Percentiles rank a stretch among this genome's conserved stretches.
These are phyloP conservation scores for Mugil cephalus DNA, from an alignment of 2,113 vertebrate genomes.

Conservation along the genomic window DNA sequence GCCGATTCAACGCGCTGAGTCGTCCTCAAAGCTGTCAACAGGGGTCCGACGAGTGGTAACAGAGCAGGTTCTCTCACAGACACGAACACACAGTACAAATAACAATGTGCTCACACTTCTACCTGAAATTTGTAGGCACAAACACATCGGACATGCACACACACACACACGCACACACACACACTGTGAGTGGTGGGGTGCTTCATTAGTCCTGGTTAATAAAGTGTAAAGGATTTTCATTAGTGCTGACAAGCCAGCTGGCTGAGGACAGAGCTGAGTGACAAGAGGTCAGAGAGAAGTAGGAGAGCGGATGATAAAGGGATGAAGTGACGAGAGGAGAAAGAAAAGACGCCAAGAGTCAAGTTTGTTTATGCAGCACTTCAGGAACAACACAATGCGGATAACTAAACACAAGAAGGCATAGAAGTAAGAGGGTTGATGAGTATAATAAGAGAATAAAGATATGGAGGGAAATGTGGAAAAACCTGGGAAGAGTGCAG, in stretches of 20 bases:
- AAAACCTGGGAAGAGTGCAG: neutral
- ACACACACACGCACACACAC: neutral
- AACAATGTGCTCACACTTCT: neutral
- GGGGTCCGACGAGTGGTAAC: too few relatives aligned
- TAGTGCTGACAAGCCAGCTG: conserved; percentile 67
- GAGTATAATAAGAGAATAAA: neutral
- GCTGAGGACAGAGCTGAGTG: conserved; percentile 57
- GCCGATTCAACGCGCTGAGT: too few relatives aligned
- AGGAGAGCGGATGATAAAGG: neutral
- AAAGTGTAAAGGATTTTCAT: conserved; percentile 75
- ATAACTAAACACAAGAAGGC: neutral
- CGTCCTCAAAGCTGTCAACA: too few relatives aligned
- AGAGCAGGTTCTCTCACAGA: neutral
- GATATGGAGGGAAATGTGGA: too few relatives aligned
- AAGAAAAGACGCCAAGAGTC: conserved; percentile 7
- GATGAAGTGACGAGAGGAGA: conserved; percentile 12
- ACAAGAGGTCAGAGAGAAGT: conserved; percentile 57
- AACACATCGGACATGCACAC: neutral
- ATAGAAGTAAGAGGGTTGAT: neutral
- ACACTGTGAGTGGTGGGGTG: conserved; percentile 21
- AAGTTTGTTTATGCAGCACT: conserved; percentile 27
- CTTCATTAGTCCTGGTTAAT: conserved; percentile 71
- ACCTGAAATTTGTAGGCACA: conserved; percentile 16
- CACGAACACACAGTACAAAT: conserved; percentile 4
- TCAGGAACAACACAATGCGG: conserved; percentile 6